Percentiles rank a stretch among this genome's conserved stretches.
These are phyloP conservation scores for Greenwoodochromis staneri DNA, from an alignment of 2,113 vertebrate genomes.

Conservation along the genomic window DNA sequence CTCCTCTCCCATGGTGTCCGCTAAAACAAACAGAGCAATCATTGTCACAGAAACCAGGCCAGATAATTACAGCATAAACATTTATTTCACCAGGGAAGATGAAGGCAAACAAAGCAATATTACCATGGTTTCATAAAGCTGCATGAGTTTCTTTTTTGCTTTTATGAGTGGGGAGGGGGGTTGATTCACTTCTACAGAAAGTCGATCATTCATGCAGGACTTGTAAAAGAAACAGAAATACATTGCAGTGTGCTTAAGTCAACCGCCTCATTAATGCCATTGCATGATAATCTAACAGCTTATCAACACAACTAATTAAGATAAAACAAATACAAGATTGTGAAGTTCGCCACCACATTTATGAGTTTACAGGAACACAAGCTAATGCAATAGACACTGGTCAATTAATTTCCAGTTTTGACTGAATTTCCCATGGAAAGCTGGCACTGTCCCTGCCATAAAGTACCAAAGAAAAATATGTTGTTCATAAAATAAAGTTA, in stretches of 20 bases:
- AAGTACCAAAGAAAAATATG: conserved; percentile 35
- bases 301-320: background rate
- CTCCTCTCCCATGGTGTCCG: conserved; percentile 32
- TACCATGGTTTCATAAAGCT: conserved; percentile 47
- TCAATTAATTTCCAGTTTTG: conserved; percentile 45
- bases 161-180: background rate
- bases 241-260: background rate
- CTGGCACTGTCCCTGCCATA: conserved; percentile 50
- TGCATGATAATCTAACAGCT: background rate
- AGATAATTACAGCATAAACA: conserved; percentile 58
- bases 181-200: background rate
- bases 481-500: conserved; percentile 63
- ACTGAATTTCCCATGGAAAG: conserved; percentile 62
- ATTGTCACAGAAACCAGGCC: conserved; percentile 40
- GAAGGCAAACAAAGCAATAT: conserved; percentile 46
- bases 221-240: background rate
- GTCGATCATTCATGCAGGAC: background rate
- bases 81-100: conserved; percentile 50
- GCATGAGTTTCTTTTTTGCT: conserved; percentile 45
- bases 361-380: background rate
- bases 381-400: conserved; percentile 25
- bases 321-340: background rate
- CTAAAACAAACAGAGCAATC: conserved; percentile 60
- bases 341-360: background rate
- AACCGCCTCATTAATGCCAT: background rate